Base-by-base conservation (phyloP, 2,113 vertebrate genomes). In the Muscicapa adusta region DNA sequence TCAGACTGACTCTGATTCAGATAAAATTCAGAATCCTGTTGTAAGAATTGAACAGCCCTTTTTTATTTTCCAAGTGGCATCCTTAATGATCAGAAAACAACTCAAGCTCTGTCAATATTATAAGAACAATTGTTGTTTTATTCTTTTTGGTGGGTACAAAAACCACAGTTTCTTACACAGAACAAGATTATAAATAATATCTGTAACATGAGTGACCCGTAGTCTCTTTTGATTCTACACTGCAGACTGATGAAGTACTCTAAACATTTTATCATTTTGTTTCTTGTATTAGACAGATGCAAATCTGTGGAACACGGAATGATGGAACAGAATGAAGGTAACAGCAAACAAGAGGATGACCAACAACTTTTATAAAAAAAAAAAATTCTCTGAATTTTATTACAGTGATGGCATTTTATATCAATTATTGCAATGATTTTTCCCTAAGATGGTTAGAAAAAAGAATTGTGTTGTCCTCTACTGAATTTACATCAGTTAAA, bases 361-460 rank as follows among this genome's bases (percentile, higher is more conserved):
- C 96, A 97, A 98, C 95, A 96, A 89, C 81, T 97, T 97, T 98
- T 98, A 98, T 98, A 98, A 98, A 97, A 96, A 98, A 96, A 98
- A 99, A 99, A 98, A 97, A 96, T 91, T 91, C 86, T 98, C 96
- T 97, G 97, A 94, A 97, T 97, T 98, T 98, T 97, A 98, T 99
- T 99, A 99, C 99, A 99, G 98, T 98, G 98, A 98, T 98, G 98
- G 97, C 98, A 98, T 98, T 98, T 98, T 98, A 98, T 99, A 98
- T 98, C 98, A 98, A 99, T 99, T 99, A 99, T 99, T 99, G 99
- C 99, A 98, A 99, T 99, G 98, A 98, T 98, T 98, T 97, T 99
- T 99, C 98, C 98, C 98, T 99, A 99, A 98, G 98, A 99, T 99
- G 99, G 98, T 99, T 99, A 98, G 98, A 99, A 99, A 99, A 99